A percentile compares a stretch with the other conserved stretches of the same genome.
phyloP scores from a whole-genome alignment of 2,113 vertebrate genomes.

The Phylloscopus whistleri region DNA sequence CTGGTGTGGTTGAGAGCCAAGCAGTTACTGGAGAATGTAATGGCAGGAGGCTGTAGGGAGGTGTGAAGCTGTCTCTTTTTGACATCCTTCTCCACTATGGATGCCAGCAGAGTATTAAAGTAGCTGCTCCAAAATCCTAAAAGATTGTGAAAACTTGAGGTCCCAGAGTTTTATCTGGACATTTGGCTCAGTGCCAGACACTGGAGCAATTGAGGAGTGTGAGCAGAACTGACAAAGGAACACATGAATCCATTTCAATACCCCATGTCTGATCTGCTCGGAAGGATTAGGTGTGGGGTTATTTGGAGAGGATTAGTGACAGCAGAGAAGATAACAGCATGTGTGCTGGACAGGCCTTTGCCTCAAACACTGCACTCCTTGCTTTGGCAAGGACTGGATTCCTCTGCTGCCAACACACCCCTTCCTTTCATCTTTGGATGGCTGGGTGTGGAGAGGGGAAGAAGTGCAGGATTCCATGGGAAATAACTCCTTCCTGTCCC shows the following conservation, averaged over 20 bases:
- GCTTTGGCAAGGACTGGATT: neutral
- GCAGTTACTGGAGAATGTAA: neutral
- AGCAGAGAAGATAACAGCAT: neutral
- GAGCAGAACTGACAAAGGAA: neutral
- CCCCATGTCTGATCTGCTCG: constrained; percentile 1
- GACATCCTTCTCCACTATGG: neutral
- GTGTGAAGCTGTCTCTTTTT: neutral
- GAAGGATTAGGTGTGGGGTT: constrained; percentile 34
- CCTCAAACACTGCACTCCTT: neutral
- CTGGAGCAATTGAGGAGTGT: neutral
- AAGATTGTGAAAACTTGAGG: neutral
- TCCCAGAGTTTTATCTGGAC: neutral
- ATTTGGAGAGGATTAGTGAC: neutral
- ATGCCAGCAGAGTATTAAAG: neutral
- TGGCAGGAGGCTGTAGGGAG: neutral
- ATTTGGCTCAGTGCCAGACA: neutral
- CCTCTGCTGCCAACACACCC: neutral
- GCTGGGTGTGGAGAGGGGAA: neutral
- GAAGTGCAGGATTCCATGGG: neutral
- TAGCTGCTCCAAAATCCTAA: neutral
- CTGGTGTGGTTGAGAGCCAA: neutral
- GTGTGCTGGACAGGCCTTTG: neutral
- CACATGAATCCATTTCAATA: neutral
- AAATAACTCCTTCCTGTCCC: neutral
- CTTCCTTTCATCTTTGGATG: neutral